A percentile compares a stretch with the other conserved stretches of the same genome.
Conservation (phyloP, 1,140 invertebrate genomes). For the Bemisia tabaci region DNA sequence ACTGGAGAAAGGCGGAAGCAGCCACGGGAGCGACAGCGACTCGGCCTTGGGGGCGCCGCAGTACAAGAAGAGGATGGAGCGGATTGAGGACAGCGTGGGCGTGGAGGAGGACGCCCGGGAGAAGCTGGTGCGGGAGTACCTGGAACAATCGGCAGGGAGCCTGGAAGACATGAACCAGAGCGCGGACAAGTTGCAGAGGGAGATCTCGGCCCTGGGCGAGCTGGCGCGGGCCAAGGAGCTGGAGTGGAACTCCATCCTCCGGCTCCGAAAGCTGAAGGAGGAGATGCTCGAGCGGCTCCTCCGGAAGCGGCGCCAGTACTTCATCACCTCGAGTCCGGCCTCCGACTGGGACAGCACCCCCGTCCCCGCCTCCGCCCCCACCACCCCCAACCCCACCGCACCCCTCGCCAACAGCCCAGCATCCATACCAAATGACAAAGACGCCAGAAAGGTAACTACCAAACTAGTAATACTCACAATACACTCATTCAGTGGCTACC, state of each 20-base stretch:
- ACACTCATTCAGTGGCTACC: too few species aligned
- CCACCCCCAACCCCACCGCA: not conserved
- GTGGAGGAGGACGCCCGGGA: constrained; percentile 33
- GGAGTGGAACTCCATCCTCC: constrained; percentile 64
- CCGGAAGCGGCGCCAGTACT: constrained; percentile 28
- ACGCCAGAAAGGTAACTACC: too few species aligned
- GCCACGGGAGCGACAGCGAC: not conserved
- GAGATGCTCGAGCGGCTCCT: constrained; percentile 53
- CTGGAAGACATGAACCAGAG: constrained; percentile 41
- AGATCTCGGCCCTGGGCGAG: constrained; percentile 49
- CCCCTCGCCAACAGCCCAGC: too few species aligned
- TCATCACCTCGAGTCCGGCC: not conserved
- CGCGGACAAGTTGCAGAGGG: constrained; percentile 40
- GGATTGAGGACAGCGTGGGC: not conserved
- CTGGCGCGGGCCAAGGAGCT: constrained; percentile 58
- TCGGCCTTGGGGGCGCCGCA: not conserved
- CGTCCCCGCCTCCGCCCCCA: constrained; percentile 2
- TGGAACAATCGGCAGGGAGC: constrained; percentile 38
- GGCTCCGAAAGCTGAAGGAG: constrained; percentile 66
- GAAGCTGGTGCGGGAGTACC: constrained; percentile 42
- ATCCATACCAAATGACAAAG: too few species aligned
- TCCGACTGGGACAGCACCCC: constrained; percentile 10
- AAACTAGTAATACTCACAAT: too few species aligned
- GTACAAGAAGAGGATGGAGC: not conserved
- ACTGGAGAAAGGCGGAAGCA: not conserved